Conservation (phyloP, 2,113 vertebrate genomes). For the Notarius quadriscutis region DNA sequence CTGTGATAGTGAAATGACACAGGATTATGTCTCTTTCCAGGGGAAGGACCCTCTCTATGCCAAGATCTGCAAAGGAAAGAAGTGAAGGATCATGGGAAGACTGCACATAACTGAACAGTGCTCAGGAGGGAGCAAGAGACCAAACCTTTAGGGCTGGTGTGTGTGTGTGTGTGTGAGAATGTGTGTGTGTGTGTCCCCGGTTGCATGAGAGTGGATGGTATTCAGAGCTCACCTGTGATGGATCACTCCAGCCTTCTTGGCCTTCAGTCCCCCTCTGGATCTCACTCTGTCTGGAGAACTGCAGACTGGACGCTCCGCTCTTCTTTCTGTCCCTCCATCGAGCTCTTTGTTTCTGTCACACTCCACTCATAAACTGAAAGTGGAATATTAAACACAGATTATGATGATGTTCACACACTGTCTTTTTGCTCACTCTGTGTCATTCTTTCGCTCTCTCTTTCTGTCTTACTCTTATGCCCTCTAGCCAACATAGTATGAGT, state of each 20-base stretch:
- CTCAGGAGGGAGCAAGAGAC: slow-evolving; percentile 66
- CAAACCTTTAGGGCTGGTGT: slow-evolving; percentile 54
- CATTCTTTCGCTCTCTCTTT: slow-evolving; percentile 49
- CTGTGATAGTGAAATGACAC: slow-evolving; percentile 22
- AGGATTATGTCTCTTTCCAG: slow-evolving; percentile 71
- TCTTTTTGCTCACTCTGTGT: slow-evolving; percentile 50
- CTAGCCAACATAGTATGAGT: slow-evolving; percentile 44
- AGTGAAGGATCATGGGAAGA: slow-evolving; percentile 76
- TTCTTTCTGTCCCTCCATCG: slow-evolving; percentile 24
- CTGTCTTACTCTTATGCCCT: slow-evolving; percentile 26
- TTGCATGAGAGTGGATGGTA: slow-evolving; percentile 42
- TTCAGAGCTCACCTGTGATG: slow-evolving; percentile 48
- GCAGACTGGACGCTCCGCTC: neutral
- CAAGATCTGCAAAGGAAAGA: slow-evolving; percentile 96
- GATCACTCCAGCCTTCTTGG: slow-evolving; percentile 49
- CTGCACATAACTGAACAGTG: slow-evolving; percentile 65
- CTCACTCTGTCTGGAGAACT: slow-evolving; percentile 14
- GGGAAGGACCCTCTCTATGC: slow-evolving; percentile 93
- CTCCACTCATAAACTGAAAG: slow-evolving; percentile 34
- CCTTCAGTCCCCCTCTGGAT: slow-evolving; percentile 49
- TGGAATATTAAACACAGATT: slow-evolving; percentile 26
- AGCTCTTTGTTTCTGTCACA: slow-evolving; percentile 36
- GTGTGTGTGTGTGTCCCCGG: slow-evolving; percentile 41
- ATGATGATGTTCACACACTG: slow-evolving; percentile 34
- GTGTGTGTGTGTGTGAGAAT: slow-evolving; percentile 37